Evolutionary conservation across 1,140 invertebrate species (phyloP).

Genomic region (Trissolcus basalis): DNA sequence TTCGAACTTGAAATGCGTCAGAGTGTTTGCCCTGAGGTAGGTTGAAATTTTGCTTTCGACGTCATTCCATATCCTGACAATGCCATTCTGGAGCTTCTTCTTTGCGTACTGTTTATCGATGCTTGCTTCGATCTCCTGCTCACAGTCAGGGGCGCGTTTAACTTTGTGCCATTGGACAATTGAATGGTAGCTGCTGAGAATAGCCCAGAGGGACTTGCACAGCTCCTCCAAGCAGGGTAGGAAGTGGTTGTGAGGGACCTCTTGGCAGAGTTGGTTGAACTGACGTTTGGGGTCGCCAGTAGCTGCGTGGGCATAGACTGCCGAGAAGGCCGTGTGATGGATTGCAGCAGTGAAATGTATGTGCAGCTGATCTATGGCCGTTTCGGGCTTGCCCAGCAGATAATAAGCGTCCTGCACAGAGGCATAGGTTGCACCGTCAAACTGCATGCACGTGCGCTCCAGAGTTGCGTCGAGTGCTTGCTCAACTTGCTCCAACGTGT

Average conservation of each 20-base stretch:
- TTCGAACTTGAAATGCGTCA: slow-evolving; percentile 93
- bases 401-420: slow-evolving; percentile 91
- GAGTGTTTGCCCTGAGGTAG: slow-evolving; percentile 84
- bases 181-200: slow-evolving; percentile 88
- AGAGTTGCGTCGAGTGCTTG: slow-evolving; percentile 92
- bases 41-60: slow-evolving; percentile 92
- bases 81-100: slow-evolving; percentile 92
- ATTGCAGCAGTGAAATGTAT: slow-evolving; percentile 97
- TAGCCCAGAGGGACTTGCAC: slow-evolving; percentile 88
- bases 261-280: slow-evolving; percentile 87
- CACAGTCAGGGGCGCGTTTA: slow-evolving; percentile 69
- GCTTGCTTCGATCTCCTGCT: slow-evolving; percentile 78
- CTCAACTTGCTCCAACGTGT: slow-evolving; percentile 93
- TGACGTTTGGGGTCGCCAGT: slow-evolving; percentile 84
- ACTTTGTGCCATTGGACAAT: slow-evolving; percentile 87
- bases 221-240: slow-evolving; percentile 88
- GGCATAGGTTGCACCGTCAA: slow-evolving; percentile 83
- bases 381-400: slow-evolving; percentile 89
- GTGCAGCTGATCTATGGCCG: slow-evolving; percentile 94
- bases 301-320: slow-evolving; percentile 82
- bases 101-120: slow-evolving; percentile 87
- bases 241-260: slow-evolving; percentile 85
- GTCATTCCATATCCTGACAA: slow-evolving; percentile 93
- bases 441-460: slow-evolving; percentile 84
- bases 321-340: slow-evolving; percentile 89